phyloP scores from a whole-genome alignment of 2,797 vertebrate species.

The Alfaro cultratus region DNA sequence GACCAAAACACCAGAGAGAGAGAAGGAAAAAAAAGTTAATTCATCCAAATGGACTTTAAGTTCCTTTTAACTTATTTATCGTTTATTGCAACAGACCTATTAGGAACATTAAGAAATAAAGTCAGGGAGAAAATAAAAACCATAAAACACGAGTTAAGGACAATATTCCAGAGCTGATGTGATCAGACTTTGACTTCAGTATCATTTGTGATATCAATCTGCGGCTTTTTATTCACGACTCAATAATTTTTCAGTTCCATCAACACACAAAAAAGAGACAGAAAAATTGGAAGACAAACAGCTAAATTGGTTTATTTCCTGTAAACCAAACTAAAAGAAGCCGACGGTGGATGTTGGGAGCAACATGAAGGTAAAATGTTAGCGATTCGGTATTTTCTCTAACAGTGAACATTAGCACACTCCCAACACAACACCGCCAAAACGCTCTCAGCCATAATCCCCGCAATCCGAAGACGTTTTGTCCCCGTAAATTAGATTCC shows the following conservation, averaged over 20 bases:
- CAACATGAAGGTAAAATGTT: not conserved
- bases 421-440: slow-evolving; percentile 11
- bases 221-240: not conserved
- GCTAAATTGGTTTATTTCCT: not conserved
- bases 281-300: not conserved
- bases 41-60: too few species aligned
- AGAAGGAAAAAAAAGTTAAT: too few species aligned
- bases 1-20: too few species aligned
- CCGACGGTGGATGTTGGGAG: not conserved
- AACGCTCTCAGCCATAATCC: slow-evolving; percentile 39
- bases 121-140: not conserved
- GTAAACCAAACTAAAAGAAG: not conserved
- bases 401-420: slow-evolving; percentile 6
- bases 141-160: not conserved
- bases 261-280: not conserved
- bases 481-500: slow-evolving; percentile 42
- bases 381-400: slow-evolving; percentile 1
- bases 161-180: not conserved
- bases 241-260: not conserved
- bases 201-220: not conserved
- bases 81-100: too few species aligned
- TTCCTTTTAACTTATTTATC: too few species aligned
- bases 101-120: not conserved
- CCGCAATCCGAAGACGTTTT: slow-evolving; percentile 43
- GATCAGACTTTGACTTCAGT: not conserved